A percentile compares a stretch with the other conserved stretches of the same genome.
These are phyloP conservation scores for Corythornis madagascariensis DNA, from an alignment of 2,113 vertebrate genomes.

Conservation along the genomic window DNA sequence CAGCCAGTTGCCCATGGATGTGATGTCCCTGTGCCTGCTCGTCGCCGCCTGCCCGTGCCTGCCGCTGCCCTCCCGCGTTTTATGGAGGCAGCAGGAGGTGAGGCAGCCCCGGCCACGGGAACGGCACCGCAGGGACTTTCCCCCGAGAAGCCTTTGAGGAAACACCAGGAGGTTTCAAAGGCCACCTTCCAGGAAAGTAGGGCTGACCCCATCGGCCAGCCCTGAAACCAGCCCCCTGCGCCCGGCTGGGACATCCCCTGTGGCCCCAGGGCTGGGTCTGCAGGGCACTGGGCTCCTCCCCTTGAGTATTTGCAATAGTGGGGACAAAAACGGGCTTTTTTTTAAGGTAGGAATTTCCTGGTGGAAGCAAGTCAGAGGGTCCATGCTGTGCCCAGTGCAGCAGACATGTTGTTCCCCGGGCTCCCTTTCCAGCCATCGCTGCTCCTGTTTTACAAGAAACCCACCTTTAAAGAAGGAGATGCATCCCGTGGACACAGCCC, in stretches of 20 bases:
- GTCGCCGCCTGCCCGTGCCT: background rate
- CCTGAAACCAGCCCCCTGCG: rapidly evolving
- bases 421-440: background rate
- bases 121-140: constrained; percentile 50
- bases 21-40: rapidly evolving
- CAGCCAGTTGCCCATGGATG: constrained; percentile 85
- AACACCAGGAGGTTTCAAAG: background rate
- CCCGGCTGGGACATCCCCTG: rapidly evolving
- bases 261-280: rapidly evolving
- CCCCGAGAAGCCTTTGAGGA: constrained; percentile 49
- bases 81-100: constrained; percentile 15
- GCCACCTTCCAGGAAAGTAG: background rate
- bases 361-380: background rate
- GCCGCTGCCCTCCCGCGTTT: background rate
- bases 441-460: background rate
- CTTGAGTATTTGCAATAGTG: background rate
- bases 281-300: background rate
- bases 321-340: background rate
- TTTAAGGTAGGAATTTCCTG: background rate
- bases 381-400: rapidly evolving
- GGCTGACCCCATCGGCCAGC: background rate
- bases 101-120: background rate
- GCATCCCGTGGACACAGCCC: rapidly evolving
- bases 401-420: background rate
- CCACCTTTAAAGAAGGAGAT: background rate